phyloP scores from a whole-genome alignment of 2,888 invertebrate genomes.

The Alsophila aescularia region DNA sequence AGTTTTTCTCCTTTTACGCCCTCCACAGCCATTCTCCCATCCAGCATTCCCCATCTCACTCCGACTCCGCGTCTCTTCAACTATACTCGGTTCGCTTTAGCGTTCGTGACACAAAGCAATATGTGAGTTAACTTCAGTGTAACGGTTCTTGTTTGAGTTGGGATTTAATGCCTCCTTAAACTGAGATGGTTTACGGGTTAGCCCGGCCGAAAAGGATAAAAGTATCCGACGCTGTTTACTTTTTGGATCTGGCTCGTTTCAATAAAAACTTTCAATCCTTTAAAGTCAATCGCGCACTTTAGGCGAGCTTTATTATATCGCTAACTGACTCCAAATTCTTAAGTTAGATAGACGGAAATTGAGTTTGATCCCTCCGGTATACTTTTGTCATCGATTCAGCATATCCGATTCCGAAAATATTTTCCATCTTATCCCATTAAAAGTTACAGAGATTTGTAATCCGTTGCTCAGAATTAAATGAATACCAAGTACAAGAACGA shows the following conservation, averaged over 20 bases:
- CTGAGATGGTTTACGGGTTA: constrained; percentile 84
- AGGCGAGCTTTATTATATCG: constrained; percentile 51
- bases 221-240: constrained; percentile 77
- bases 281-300: constrained; percentile 64
- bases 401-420: constrained; percentile 23
- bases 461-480: constrained; percentile 1
- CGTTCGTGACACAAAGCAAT: constrained; percentile 85
- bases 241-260: constrained; percentile 69
- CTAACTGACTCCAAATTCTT: constrained; percentile 39
- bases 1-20: constrained; percentile 84
- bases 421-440: constrained; percentile 25
- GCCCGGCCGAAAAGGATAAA: constrained; percentile 80
- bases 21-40: constrained; percentile 78
- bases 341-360: constrained; percentile 46
- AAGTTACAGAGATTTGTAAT: constrained; percentile 16
- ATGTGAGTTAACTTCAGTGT: constrained; percentile 84
- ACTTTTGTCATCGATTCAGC: constrained; percentile 39
- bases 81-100: constrained; percentile 73
- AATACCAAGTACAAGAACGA: no score
- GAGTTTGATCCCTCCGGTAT: constrained; percentile 39
- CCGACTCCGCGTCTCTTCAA: constrained; percentile 64
- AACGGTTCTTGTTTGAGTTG: constrained; percentile 84
- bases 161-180: constrained; percentile 85
- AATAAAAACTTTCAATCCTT: constrained; percentile 76
- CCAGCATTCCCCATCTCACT: constrained; percentile 70